Evolutionary conservation across 23 tunicate species (phyloP).

Genomic region (Oikopleura dioica): DNA sequence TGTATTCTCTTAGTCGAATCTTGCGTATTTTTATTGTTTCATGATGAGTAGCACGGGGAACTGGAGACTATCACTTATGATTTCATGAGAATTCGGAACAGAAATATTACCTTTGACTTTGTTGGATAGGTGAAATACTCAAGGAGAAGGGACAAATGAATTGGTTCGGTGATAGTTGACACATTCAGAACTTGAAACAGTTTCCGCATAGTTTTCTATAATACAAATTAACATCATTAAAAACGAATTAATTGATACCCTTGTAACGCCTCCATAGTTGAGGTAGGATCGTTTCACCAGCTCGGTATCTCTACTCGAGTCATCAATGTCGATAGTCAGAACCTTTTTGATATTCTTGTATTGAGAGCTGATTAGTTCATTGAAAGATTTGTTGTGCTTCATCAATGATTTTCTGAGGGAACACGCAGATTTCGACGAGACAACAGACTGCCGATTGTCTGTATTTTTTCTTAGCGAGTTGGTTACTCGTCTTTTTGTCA

Average conservation of each 20-base stretch:
- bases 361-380: background rate
- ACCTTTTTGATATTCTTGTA: background rate
- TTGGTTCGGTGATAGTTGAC: background rate
- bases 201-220: too few relatives aligned
- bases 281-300: background rate
- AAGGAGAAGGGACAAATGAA: background rate
- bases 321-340: conserved; percentile 1
- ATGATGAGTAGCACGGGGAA: background rate
- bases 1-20: background rate
- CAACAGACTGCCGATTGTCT: too few relatives aligned
- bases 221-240: background rate
- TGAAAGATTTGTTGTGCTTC: background rate
- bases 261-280: background rate
- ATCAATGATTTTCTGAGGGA: background rate
- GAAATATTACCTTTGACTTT: background rate
- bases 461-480: too few relatives aligned
- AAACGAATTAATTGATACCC: background rate
- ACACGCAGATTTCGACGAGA: background rate
- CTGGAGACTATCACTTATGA: background rate
- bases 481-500: too few relatives aligned
- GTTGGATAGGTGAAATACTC: conserved; percentile 12
- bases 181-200: too few relatives aligned
- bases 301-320: background rate
- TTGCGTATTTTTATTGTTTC: background rate
- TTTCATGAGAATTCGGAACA: too few relatives aligned